A percentile compares a stretch with the other conserved stretches of the same genome.
Evolutionary conservation across 2,888 invertebrate species (phyloP).

Genomic region (Platerodrilus igneus): DNA sequence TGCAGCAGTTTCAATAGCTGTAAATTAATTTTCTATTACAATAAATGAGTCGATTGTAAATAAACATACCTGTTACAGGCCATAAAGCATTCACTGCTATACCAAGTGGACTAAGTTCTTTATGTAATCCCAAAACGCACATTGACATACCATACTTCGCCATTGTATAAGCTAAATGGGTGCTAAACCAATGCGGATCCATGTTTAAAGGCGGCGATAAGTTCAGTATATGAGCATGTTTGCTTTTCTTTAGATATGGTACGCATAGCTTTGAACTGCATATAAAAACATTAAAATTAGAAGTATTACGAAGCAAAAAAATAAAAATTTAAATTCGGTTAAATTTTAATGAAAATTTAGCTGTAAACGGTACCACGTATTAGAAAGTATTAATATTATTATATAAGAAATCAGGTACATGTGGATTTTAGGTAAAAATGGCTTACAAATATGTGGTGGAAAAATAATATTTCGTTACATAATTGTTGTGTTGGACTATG

Average conservation of each 20-base stretch:
- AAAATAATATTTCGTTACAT: too few species aligned
- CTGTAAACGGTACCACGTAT: too few species aligned
- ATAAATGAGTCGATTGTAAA: slow-evolving; percentile 1
- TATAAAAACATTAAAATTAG: too few species aligned
- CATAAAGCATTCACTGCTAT: slow-evolving; percentile 95
- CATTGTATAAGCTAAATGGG: slow-evolving; percentile 95
- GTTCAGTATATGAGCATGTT: slow-evolving; percentile 91
- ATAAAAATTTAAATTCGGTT: too few species aligned
- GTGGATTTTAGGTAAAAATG: too few species aligned
- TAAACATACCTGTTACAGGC: slow-evolving; percentile 77
- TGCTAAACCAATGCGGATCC: slow-evolving; percentile 83
- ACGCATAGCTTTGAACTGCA: slow-evolving; percentile 84
- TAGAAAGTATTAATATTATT: too few species aligned
- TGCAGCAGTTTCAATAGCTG: slow-evolving; percentile 90
- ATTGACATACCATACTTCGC: slow-evolving; percentile 99
- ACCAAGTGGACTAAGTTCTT: slow-evolving; percentile 76
- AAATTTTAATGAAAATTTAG: too few species aligned
- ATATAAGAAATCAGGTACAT: too few species aligned
- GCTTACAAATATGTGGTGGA: too few species aligned
- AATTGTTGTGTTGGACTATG: too few species aligned
- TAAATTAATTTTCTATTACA: slow-evolving; percentile 29
- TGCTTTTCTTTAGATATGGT: slow-evolving; percentile 79
- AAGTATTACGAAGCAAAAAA: too few species aligned
- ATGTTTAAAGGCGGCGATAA: slow-evolving; percentile 91
- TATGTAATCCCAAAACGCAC: slow-evolving; percentile 97